Conservation (phyloP, 1,140 invertebrate species). For the Ostrea denselamellosa region DNA sequence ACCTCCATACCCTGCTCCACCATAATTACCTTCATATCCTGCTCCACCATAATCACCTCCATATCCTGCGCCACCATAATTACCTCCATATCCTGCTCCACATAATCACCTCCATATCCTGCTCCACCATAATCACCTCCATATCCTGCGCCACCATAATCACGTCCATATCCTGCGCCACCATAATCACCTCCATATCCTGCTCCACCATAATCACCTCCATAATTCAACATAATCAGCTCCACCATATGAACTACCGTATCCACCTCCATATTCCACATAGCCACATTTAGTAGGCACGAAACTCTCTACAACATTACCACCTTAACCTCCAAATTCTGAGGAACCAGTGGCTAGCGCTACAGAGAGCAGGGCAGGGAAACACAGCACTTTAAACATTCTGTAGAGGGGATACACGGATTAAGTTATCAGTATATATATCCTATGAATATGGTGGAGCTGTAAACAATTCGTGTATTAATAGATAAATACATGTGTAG, state of each 20-base stretch:
- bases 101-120: not conserved
- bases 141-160: not conserved
- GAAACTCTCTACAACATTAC: too few relatives aligned
- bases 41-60: not conserved
- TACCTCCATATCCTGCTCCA: not conserved
- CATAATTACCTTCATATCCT: not conserved
- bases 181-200: not conserved
- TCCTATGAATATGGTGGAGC: too few relatives aligned
- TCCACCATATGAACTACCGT: too few relatives aligned
- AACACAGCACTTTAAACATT: not conserved
- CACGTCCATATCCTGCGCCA: not conserved
- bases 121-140: not conserved
- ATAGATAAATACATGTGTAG: too few relatives aligned
- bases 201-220: too few relatives aligned
- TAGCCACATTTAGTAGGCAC: too few relatives aligned
- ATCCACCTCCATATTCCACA: too few relatives aligned
- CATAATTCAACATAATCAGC: too few relatives aligned
- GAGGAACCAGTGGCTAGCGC: not conserved
- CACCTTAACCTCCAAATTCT: not conserved
- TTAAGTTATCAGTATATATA: too few relatives aligned
- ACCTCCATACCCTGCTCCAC: not conserved
- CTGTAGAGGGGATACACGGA: not conserved
- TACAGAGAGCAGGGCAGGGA: not conserved
- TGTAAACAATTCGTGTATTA: too few relatives aligned
- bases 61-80: not conserved